Percentiles rank a stretch among this genome's conserved stretches.
These are phyloP conservation scores for Cassiopea andromeda DNA, from an alignment of 30 jellyfish, hydroid and myxozoan species.

Conservation along the genomic window DNA sequence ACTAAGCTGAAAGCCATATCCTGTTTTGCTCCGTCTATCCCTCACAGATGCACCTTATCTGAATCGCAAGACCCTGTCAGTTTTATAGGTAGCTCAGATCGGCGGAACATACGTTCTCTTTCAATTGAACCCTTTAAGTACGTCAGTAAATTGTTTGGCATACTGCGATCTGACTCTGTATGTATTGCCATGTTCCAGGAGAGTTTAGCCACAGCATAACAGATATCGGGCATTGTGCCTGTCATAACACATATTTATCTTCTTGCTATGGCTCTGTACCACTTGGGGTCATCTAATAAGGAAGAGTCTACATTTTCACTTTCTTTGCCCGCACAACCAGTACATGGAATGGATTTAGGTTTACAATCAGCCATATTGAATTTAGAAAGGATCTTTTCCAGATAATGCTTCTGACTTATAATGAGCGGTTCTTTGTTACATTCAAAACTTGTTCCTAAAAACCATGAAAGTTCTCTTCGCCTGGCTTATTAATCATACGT, in stretches of 20 bases:
- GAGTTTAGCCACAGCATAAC: conserved; percentile 31
- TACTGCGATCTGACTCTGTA: conserved; percentile 9
- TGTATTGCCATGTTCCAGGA: conserved; percentile 31
- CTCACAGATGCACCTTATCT: conserved; percentile 9
- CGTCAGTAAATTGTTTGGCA: conserved; percentile 4
- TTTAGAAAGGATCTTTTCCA: conserved; percentile 3
- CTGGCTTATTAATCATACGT: too few relatives aligned
- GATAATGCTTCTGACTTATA: conserved; percentile 14
- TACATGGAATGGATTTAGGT: conserved; percentile 75
- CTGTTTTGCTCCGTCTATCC: conserved; percentile 36
- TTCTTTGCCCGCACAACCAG: conserved; percentile 8
- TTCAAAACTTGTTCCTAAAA: conserved; percentile 23
- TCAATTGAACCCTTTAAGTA: conserved; percentile 26
- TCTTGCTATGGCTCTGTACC: conserved; percentile 8
- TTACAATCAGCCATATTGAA: conserved; percentile 62
- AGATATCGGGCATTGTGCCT: conserved; percentile 23
- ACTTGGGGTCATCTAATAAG: conserved; percentile 14
- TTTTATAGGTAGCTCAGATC: conserved; percentile 4
- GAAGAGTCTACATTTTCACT: conserved; percentile 7
- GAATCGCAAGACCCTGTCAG: conserved; percentile 34
- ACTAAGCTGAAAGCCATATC: conserved; percentile 29
- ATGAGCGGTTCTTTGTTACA: background rate
- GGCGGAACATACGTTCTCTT: background rate
- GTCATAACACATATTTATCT: conserved; percentile 16
- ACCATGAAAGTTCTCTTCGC: conserved; percentile 33